These are phyloP conservation scores for Drosophila teissieri DNA, from an alignment of 1,140 invertebrate genomes.

Conservation along the genomic window DNA sequence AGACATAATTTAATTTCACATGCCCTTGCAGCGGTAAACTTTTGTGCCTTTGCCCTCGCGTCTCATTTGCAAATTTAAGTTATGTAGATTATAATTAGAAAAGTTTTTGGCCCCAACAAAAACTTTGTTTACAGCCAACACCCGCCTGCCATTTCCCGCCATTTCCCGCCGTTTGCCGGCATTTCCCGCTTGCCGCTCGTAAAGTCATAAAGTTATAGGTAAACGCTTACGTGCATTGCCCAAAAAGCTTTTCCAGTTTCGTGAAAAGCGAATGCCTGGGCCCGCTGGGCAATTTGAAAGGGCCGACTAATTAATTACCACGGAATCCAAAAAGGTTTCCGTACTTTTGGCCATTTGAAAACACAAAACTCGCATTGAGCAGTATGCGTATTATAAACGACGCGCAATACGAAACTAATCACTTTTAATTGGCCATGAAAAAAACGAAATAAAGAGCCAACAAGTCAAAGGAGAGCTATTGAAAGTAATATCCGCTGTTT, in stretches of 20 bases:
- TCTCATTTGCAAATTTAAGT: slow-evolving; percentile 74
- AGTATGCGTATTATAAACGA: slow-evolving; percentile 61
- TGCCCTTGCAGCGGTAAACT: slow-evolving; percentile 64
- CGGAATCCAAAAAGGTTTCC: slow-evolving; percentile 68
- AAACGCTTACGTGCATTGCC: slow-evolving; percentile 79
- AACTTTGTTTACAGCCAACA: slow-evolving; percentile 57
- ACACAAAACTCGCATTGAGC: slow-evolving; percentile 12
- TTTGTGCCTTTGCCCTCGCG: slow-evolving; percentile 66
- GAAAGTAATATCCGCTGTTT: slow-evolving; percentile 53
- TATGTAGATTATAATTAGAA: slow-evolving; percentile 83
- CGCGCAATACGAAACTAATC: slow-evolving; percentile 77
- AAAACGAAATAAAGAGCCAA: slow-evolving; percentile 48
- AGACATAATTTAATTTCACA: slow-evolving; percentile 76
- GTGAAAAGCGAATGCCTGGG: not conserved
- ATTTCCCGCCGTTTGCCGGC: not conserved
- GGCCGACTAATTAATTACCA: slow-evolving; percentile 71
- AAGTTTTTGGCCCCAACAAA: slow-evolving; percentile 67
- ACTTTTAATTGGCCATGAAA: slow-evolving; percentile 68
- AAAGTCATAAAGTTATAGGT: slow-evolving; percentile 83
- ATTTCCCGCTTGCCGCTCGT: slow-evolving; percentile 21
- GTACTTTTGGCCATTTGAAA: slow-evolving; percentile 28
- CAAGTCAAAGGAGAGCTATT: not conserved
- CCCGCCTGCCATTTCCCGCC: slow-evolving; percentile 8
- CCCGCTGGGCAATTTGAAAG: slow-evolving; percentile 56
- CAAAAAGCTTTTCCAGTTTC: slow-evolving; percentile 20